phyloP scores from a whole-genome alignment of 2,113 vertebrate genomes.

The Phrynocephalus versicolor region DNA sequence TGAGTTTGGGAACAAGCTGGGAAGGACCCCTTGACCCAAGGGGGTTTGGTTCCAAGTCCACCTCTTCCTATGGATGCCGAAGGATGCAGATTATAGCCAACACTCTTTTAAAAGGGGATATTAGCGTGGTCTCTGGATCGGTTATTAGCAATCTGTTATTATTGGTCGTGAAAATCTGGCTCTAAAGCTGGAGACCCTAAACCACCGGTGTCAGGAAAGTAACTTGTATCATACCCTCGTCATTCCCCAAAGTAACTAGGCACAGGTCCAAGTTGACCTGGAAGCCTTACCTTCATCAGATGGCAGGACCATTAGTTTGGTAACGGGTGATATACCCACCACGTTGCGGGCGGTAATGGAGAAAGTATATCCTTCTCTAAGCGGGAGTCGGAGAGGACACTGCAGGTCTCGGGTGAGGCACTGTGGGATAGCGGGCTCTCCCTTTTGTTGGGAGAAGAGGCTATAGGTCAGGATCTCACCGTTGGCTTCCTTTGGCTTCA shows the following conservation, averaged over 20 bases:
- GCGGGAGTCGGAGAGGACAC: neutral
- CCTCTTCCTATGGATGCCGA: neutral
- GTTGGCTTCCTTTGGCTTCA: conserved; percentile 26
- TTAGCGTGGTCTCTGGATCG: too few relatives aligned
- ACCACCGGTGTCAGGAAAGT: too few relatives aligned
- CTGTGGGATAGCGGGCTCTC: neutral
- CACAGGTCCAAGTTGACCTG: neutral
- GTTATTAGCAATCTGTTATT: too few relatives aligned
- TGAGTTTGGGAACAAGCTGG: too few relatives aligned
- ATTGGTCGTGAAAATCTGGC: too few relatives aligned
- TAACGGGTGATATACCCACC: conserved; percentile 8
- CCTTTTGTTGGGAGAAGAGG: conserved; percentile 5
- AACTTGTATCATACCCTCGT: too few relatives aligned
- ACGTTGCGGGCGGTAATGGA: conserved; percentile 12
- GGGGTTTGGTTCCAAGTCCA: too few relatives aligned
- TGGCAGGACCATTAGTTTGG: neutral
- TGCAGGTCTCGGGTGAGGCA: neutral
- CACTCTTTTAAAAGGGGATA: too few relatives aligned
- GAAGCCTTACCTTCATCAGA: neutral
- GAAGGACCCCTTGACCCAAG: neutral
- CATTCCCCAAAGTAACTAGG: too few relatives aligned
- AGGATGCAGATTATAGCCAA: too few relatives aligned
- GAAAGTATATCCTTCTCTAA: neutral
- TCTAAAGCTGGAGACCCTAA: too few relatives aligned
- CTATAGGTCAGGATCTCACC: conserved; percentile 41